phyloP scores from a whole-genome alignment of 1,140 invertebrate species.

The Rhynchophorus ferrugineus region DNA sequence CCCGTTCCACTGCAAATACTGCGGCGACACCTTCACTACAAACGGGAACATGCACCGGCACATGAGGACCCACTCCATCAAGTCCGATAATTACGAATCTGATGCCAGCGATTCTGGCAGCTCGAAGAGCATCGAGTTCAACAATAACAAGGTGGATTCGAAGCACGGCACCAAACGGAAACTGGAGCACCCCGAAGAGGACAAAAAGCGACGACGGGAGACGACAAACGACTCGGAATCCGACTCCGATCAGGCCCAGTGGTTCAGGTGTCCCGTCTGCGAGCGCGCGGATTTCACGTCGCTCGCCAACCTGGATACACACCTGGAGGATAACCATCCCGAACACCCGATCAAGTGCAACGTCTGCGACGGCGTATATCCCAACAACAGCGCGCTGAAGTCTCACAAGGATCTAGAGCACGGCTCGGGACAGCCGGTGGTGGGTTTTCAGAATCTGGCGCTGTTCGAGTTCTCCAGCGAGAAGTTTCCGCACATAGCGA shows the following conservation, averaged over 20 bases:
- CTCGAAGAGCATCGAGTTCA: slow-evolving; percentile 37
- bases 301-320: slow-evolving; percentile 52
- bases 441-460: slow-evolving; percentile 66
- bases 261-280: slow-evolving; percentile 51
- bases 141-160: slow-evolving; percentile 39
- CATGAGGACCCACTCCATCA: slow-evolving; percentile 60
- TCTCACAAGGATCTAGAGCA: slow-evolving; percentile 46
- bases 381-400: slow-evolving; percentile 61
- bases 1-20: slow-evolving; percentile 70
- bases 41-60: slow-evolving; percentile 86
- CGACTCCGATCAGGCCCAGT: slow-evolving; percentile 25
- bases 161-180: slow-evolving; percentile 30
- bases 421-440: slow-evolving; percentile 35
- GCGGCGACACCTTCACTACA: slow-evolving; percentile 75
- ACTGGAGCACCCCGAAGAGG: slow-evolving; percentile 25
- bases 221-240: slow-evolving; percentile 22
- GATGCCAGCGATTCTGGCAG: slow-evolving; percentile 41
- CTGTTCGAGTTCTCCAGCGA: slow-evolving; percentile 70
- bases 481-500: slow-evolving; percentile 71
- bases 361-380: slow-evolving; percentile 60
- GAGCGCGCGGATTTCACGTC: slow-evolving; percentile 53
- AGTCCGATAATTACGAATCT: slow-evolving; percentile 39
- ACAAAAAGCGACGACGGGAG: slow-evolving; percentile 23
- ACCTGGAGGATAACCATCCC: slow-evolving; percentile 64
- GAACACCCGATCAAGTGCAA: slow-evolving; percentile 62